Conservation (phyloP, 1,140 invertebrate genomes). For the Lordiphosa clarofinis region DNA sequence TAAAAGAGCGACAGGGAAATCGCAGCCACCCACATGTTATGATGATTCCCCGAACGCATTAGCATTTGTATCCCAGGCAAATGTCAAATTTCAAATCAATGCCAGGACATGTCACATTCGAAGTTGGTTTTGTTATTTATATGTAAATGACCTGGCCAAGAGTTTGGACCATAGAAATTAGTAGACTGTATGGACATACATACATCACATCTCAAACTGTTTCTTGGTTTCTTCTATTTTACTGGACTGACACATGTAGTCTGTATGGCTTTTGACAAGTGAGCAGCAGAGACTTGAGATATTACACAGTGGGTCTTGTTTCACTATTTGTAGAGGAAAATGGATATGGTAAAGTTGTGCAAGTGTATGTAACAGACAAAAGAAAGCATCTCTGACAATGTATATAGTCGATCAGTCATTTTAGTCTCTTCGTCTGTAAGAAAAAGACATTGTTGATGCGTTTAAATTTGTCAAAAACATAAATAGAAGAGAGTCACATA, state of each 20-base stretch:
- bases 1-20: constrained; percentile 22
- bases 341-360: no score
- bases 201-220: constrained; percentile 53
- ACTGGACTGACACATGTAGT: not conserved
- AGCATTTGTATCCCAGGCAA: constrained; percentile 32
- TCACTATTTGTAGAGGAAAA: no score
- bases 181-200: constrained; percentile 31
- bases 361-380: no score
- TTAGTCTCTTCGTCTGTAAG: no score
- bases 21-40: constrained; percentile 13
- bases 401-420: no score
- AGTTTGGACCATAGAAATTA: constrained; percentile 28
- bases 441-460: no score
- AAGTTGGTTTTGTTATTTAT: constrained; percentile 46
- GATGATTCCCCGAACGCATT: constrained; percentile 41
- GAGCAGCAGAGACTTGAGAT: no score
- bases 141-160: constrained; percentile 56
- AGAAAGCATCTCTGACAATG: no score
- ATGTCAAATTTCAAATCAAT: constrained; percentile 59
- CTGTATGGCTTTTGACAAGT: no score
- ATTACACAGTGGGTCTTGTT: not conserved
- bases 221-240: constrained; percentile 2
- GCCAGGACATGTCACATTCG: constrained; percentile 6
- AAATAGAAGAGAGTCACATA: no score
- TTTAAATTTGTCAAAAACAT: no score